Percentiles rank a stretch among this genome's conserved stretches.
Evolutionary conservation across 2,113 vertebrate genomes (phyloP).

Genomic region (Gymnorhina tibicen): DNA sequence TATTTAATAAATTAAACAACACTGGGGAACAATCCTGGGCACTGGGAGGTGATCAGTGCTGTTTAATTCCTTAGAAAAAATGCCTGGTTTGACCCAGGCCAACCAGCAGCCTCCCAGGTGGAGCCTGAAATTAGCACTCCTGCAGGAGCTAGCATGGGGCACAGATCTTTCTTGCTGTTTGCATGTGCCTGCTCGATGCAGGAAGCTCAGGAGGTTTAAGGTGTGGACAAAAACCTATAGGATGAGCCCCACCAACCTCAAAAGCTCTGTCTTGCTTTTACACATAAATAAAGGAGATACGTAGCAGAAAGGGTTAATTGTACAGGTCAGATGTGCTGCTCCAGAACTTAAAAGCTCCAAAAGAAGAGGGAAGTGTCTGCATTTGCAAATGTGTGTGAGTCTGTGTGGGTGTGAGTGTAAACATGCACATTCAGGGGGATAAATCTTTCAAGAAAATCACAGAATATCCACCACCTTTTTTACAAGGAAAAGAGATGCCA

Average conservation of each 20-base stretch:
- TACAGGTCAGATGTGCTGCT: neutral
- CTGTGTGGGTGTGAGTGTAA: slow-evolving; percentile 26
- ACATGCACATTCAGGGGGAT: slow-evolving; percentile 22
- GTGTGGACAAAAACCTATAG: neutral
- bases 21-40: neutral
- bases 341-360: slow-evolving; percentile 1
- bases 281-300: neutral
- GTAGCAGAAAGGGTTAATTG: neutral
- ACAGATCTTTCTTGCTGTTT: neutral
- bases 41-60: neutral
- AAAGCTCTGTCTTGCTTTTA: neutral
- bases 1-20: neutral
- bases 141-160: neutral
- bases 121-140: neutral
- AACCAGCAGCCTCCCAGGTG: neutral
- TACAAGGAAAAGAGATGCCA: slow-evolving; percentile 38
- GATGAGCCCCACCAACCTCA: neutral
- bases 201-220: neutral
- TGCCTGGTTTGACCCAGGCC: neutral
- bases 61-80: neutral
- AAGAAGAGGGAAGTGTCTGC: neutral
- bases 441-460: slow-evolving; percentile 45
- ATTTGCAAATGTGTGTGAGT: slow-evolving; percentile 40
- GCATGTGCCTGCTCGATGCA: neutral
- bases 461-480: slow-evolving; percentile 12